Evolutionary conservation across 2,113 vertebrate genomes (phyloP).

Genomic region (Sciurus niger): DNA sequence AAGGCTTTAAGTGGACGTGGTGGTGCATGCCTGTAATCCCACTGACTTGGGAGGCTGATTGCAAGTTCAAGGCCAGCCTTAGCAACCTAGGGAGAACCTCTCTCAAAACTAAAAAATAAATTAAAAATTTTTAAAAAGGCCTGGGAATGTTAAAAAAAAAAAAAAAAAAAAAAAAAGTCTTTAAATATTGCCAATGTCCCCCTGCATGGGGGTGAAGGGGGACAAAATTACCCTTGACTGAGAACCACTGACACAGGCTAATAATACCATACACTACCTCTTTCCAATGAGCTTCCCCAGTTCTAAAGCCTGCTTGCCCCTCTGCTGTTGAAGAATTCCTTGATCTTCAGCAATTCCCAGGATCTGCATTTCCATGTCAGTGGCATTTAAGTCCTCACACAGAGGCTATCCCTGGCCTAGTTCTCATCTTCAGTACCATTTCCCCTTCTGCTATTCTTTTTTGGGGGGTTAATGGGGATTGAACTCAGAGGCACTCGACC

Average conservation of each 20-base stretch:
- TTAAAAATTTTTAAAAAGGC: too few relatives aligned
- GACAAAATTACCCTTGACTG: background rate
- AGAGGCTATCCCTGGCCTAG: background rate
- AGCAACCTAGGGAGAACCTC: too few relatives aligned
- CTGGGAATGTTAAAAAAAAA: too few relatives aligned
- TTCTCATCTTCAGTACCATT: conserved; percentile 10
- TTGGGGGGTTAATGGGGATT: too few relatives aligned
- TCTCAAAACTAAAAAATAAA: too few relatives aligned
- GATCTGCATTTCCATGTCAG: background rate
- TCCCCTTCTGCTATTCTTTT: too few relatives aligned
- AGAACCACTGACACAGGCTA: background rate
- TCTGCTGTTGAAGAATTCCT: background rate
- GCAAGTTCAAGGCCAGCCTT: too few relatives aligned
- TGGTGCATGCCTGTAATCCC: too few relatives aligned
- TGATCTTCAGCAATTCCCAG: background rate
- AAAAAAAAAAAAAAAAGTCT: background rate
- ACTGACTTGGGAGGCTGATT: too few relatives aligned
- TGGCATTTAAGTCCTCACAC: background rate
- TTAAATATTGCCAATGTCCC: conserved; percentile 39
- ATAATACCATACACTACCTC: background rate
- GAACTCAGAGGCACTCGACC: too few relatives aligned
- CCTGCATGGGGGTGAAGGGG: background rate
- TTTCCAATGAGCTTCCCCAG: background rate
- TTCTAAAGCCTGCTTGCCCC: background rate
- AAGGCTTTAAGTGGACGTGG: too few relatives aligned